Evolutionary conservation across 2,797 vertebrate genomes (phyloP).

Genomic region (Hirundo rustica): DNA sequence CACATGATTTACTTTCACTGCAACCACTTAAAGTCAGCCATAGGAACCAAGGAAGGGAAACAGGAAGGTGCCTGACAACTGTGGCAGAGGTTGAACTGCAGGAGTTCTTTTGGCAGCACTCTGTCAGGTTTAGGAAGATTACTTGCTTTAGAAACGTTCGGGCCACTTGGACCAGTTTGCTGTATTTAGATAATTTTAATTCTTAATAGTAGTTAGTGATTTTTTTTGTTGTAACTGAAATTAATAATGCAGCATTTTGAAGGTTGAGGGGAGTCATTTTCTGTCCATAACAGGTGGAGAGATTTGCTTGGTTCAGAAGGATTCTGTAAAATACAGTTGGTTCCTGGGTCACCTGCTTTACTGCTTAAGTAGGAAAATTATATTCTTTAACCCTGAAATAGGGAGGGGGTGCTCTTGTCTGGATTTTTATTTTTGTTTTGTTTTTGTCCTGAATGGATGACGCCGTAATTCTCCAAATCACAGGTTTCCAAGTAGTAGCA

Average conservation of each 20-base stretch:
- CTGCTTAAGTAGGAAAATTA: not conserved
- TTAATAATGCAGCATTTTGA: not conserved
- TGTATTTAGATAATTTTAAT: not conserved
- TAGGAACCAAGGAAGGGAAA: not conserved
- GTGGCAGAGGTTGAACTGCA: not conserved
- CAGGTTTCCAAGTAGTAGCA: slow-evolving; percentile 67
- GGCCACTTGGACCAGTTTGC: not conserved
- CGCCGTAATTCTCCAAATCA: slow-evolving; percentile 3
- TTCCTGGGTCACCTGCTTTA: not conserved
- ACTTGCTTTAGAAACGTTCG: not conserved
- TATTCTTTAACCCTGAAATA: not conserved
- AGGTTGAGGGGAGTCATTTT: not conserved
- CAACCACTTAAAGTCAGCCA: not conserved
- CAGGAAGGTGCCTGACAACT: accelerated
- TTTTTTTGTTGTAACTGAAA: not conserved
- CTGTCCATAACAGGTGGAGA: not conserved
- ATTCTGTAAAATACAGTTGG: not conserved
- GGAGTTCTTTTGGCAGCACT: not conserved
- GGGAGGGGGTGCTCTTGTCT: not conserved
- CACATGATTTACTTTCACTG: not conserved
- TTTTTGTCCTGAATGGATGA: not conserved
- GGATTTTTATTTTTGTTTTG: not conserved
- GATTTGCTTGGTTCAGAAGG: not conserved
- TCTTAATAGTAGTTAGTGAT: not conserved
- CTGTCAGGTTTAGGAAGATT: not conserved